A percentile compares a stretch with the other conserved stretches of the same genome.
Conservation (phyloP, 92 coral and sea anemone genomes). For the Palythoa grandis region DNA sequence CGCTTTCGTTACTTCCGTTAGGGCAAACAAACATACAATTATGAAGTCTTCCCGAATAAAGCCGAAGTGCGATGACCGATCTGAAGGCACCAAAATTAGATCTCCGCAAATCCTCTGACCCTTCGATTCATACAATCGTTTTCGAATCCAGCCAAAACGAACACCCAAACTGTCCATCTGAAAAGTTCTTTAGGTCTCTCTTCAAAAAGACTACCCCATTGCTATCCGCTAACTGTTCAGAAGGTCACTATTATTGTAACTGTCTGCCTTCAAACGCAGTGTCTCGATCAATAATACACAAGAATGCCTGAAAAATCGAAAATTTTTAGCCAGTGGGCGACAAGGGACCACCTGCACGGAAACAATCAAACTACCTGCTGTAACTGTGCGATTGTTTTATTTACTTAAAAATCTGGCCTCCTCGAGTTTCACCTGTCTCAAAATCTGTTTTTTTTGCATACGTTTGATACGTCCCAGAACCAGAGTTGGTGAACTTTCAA, state of each 20-base stretch:
- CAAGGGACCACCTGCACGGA: conserved; percentile 33
- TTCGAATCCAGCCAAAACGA: not conserved
- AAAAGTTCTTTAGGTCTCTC: not conserved
- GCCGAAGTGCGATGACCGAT: conserved; percentile 55
- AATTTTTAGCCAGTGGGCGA: conserved; percentile 1
- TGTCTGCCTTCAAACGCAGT: conserved; percentile 15
- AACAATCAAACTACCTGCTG: conserved; percentile 25
- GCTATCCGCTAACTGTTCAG: conserved; percentile 3
- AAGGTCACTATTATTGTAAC: not conserved
- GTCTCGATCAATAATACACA: conserved; percentile 27
- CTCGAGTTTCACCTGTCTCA: conserved; percentile 8
- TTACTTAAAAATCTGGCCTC: not conserved
- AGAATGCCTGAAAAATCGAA: not conserved
- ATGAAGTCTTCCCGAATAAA: conserved; percentile 76
- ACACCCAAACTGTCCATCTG: conserved; percentile 4
- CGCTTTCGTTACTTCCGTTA: not conserved
- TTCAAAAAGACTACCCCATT: conserved; percentile 31
- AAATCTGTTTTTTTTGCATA: not conserved
- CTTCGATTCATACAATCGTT: not conserved
- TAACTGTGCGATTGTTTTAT: conserved; percentile 19
- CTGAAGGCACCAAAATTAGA: conserved; percentile 65
- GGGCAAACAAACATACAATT: conserved; percentile 55
- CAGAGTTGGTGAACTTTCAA: too few relatives aligned
- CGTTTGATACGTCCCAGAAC: too few relatives aligned
- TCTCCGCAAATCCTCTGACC: conserved; percentile 71